These are phyloP conservation scores for Camponotus pennsylvanicus DNA, from an alignment of 1,140 invertebrate genomes.

Conservation along the genomic window DNA sequence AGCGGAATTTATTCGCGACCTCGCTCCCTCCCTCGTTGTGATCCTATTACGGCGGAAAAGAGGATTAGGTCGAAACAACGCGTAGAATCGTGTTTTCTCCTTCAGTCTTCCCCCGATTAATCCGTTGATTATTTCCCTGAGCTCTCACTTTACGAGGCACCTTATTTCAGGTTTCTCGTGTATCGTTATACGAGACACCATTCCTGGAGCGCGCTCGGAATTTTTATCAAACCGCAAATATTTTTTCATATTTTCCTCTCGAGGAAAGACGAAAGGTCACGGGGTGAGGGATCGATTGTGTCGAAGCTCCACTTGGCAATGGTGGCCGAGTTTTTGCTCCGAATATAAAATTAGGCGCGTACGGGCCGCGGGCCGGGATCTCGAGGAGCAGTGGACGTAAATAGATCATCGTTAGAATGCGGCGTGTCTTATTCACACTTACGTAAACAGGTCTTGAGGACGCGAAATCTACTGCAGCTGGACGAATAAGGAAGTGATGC, in stretches of 20 bases:
- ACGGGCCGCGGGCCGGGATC: slow-evolving; percentile 66
- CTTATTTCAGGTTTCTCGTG: not conserved
- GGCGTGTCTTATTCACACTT: slow-evolving; percentile 75
- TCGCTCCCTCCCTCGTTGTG: slow-evolving; percentile 34
- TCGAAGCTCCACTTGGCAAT: slow-evolving; percentile 73
- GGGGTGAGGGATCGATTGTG: slow-evolving; percentile 63
- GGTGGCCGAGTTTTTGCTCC: slow-evolving; percentile 73
- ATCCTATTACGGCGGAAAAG: slow-evolving; percentile 45
- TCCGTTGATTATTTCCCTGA: slow-evolving; percentile 19
- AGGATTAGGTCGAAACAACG: slow-evolving; percentile 42
- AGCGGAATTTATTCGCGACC: slow-evolving; percentile 43
- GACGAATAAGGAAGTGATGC: slow-evolving; percentile 57
- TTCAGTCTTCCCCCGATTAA: slow-evolving; percentile 27
- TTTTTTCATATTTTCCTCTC: not conserved
- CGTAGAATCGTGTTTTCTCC: slow-evolving; percentile 32
- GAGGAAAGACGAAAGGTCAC: slow-evolving; percentile 24
- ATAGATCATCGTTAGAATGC: slow-evolving; percentile 76
- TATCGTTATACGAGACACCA: not conserved
- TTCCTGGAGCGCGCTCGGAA: not conserved
- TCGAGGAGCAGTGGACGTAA: slow-evolving; percentile 70
- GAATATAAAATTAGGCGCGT: slow-evolving; percentile 78
- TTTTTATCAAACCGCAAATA: not conserved
- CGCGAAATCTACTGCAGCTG: slow-evolving; percentile 24
- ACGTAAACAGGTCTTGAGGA: slow-evolving; percentile 75
- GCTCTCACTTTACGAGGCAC: not conserved